Evolutionary conservation across 2,888 invertebrate genomes (phyloP).

Genomic region (Sinopyrophorus schimmeli): DNA sequence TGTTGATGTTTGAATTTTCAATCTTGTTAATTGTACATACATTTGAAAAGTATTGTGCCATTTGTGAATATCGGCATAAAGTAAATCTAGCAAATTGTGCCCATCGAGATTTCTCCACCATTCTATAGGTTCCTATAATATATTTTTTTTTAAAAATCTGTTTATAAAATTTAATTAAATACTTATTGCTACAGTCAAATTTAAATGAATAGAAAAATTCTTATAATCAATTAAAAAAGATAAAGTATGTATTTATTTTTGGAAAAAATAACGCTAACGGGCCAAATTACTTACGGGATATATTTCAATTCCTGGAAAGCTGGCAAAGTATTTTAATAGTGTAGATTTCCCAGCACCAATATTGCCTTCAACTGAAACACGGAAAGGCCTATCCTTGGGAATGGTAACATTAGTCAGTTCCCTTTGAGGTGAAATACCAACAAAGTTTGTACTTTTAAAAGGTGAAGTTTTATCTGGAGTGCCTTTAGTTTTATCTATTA

Average conservation of each 20-base stretch:
- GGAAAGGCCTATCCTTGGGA: conserved; percentile 50
- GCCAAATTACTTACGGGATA: too few relatives aligned
- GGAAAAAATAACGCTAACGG: conserved; percentile 32
- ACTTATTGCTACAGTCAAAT: background rate
- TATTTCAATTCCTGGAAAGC: conserved; percentile 50
- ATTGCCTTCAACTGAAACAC: conserved; percentile 56
- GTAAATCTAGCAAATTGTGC: conserved; percentile 78
- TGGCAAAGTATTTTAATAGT: conserved; percentile 51
- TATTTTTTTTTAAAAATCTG: background rate
- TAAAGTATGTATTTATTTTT: background rate
- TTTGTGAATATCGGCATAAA: conserved; percentile 82
- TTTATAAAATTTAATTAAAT: too few relatives aligned
- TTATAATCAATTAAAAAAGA: background rate
- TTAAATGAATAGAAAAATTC: background rate
- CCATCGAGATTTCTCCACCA: conserved; percentile 82
- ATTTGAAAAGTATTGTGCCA: conserved; percentile 90
- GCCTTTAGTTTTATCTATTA: conserved; percentile 39
- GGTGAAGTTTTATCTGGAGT: conserved; percentile 38
- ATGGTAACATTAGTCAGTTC: conserved; percentile 47
- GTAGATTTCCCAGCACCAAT: conserved; percentile 57
- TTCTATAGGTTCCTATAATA: conserved; percentile 75
- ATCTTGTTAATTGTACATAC: conserved; percentile 88
- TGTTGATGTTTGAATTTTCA: conserved; percentile 75
- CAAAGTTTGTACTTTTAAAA: conserved; percentile 40
- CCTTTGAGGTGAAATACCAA: conserved; percentile 47